phyloP scores from a whole-genome alignment of 2,113 vertebrate genomes.

The Coracopsis vasa region DNA sequence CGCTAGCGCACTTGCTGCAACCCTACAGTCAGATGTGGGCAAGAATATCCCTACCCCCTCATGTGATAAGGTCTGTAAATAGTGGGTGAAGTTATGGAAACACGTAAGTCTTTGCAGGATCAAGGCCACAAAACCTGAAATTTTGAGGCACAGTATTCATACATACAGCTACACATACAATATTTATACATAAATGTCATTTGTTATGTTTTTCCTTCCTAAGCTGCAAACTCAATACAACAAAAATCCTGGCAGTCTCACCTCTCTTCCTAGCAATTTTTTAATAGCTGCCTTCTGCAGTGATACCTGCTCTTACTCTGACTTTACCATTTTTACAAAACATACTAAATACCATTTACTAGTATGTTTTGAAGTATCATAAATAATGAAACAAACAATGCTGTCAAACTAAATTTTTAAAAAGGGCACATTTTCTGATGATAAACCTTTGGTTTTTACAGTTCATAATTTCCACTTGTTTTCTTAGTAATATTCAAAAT shows the following conservation, averaged over 20 bases:
- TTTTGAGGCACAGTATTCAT: neutral
- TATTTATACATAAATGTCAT: neutral
- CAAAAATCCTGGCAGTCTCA: neutral
- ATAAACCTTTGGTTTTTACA: neutral
- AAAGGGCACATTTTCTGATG: neutral
- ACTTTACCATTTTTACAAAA: neutral
- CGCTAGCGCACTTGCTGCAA: neutral
- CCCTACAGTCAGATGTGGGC: neutral
- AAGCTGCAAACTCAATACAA: neutral
- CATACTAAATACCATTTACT: neutral
- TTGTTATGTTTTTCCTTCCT: neutral
- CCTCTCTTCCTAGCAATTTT: neutral
- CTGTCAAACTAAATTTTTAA: neutral
- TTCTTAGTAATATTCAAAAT: neutral
- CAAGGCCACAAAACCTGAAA: neutral
- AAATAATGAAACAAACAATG: constrained; percentile 9
- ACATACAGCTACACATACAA: neutral
- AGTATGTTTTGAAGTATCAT: neutral
- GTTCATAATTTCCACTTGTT: neutral
- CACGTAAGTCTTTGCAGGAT: neutral
- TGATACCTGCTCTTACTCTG: neutral
- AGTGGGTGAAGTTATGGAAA: neutral
- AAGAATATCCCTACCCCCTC: neutral
- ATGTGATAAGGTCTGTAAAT: neutral
- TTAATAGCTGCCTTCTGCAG: constrained; percentile 18